Conservation (phyloP, 30 jellyfish, hydroid and myxozoan species). For the Sanderia malayensis region DNA sequence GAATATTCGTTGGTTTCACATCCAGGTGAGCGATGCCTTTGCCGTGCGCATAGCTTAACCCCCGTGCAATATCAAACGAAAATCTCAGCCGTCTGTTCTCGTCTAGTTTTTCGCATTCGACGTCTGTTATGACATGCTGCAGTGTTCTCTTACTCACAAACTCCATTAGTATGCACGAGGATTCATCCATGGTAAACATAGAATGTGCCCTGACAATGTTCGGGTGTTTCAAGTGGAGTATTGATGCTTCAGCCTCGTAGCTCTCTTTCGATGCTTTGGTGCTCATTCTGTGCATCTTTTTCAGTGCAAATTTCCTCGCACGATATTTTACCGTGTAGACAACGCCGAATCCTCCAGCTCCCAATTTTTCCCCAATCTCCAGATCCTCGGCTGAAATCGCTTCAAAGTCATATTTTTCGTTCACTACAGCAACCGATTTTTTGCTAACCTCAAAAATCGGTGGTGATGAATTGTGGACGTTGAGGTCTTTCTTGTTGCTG, state of each 20-base stretch:
- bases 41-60: slow-evolving; percentile 68
- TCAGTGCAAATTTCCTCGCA: slow-evolving; percentile 59
- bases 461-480: too few species aligned
- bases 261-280: slow-evolving; percentile 82
- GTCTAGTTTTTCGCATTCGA: slow-evolving; percentile 38
- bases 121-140: slow-evolving; percentile 61
- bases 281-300: slow-evolving; percentile 65
- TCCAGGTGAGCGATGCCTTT: slow-evolving; percentile 79
- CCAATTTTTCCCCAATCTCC: slow-evolving; percentile 66
- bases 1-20: slow-evolving; percentile 75
- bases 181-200: slow-evolving; percentile 54
- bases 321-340: slow-evolving; percentile 47
- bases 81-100: slow-evolving; percentile 58
- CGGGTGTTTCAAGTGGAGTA: slow-evolving; percentile 59
- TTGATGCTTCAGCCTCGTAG: slow-evolving; percentile 65
- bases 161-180: slow-evolving; percentile 77
- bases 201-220: slow-evolving; percentile 67
- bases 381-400: slow-evolving; percentile 42
- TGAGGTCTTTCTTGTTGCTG: too few species aligned
- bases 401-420: slow-evolving; percentile 11
- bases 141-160: slow-evolving; percentile 67
- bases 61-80: slow-evolving; percentile 67
- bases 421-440: neutral
- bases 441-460: neutral
- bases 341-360: slow-evolving; percentile 89